Conservation (phyloP, 2,113 vertebrate species). For the Archocentrus centrarchus region DNA sequence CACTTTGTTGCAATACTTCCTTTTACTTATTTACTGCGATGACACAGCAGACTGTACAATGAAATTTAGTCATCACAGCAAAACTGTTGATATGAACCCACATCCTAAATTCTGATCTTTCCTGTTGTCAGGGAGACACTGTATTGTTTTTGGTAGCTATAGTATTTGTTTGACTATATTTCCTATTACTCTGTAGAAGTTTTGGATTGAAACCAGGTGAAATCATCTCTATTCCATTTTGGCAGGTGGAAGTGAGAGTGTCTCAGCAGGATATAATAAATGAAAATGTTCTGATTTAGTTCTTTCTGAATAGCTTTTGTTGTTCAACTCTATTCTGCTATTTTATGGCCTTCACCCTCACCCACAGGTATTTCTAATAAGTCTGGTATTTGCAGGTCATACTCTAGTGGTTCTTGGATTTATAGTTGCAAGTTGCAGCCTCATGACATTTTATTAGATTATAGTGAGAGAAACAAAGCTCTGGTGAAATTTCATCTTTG, state of each 20-base stretch:
- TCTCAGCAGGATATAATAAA: neutral
- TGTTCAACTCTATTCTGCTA: constrained; percentile 3
- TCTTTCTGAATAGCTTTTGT: constrained; percentile 10
- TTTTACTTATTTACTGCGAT: neutral
- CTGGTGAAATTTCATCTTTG: neutral
- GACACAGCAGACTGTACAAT: too few species aligned
- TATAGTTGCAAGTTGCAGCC: constrained; percentile 6
- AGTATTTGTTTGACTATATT: neutral
- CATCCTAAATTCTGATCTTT: neutral
- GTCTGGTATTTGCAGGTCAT: constrained; percentile 24
- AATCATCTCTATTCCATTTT: neutral
- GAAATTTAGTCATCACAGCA: neutral
- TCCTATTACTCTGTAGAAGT: neutral
- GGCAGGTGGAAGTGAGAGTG: neutral
- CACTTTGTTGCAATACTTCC: neutral
- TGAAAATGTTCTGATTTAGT: constrained; percentile 8
- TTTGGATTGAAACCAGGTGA: neutral
- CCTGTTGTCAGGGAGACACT: neutral
- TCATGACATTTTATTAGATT: constrained; percentile 25
- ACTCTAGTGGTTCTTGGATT: neutral
- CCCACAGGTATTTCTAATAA: constrained; percentile 22
- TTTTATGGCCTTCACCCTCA: constrained; percentile 20
- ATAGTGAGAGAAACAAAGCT: neutral
- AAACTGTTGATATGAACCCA: neutral
- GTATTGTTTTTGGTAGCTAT: neutral